Conservation (phyloP, 2,113 vertebrate species). For the Benitochromis conjunctus region DNA sequence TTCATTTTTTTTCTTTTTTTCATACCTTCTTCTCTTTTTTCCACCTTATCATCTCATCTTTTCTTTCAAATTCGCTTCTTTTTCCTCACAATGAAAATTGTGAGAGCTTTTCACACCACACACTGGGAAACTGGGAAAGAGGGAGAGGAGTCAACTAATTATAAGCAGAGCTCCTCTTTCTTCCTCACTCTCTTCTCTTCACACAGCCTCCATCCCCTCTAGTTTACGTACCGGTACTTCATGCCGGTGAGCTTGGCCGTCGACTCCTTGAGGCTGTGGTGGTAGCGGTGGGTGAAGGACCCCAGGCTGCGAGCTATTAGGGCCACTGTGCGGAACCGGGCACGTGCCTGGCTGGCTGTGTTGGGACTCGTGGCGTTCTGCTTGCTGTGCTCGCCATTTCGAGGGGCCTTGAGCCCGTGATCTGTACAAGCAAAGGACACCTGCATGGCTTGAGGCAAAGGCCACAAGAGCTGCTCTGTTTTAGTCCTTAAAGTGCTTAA, state of each 20-base stretch:
- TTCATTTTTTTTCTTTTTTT: neutral
- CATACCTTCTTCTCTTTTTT: neutral
- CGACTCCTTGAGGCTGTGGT: slow-evolving; percentile 97
- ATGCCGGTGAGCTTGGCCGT: slow-evolving; percentile 98
- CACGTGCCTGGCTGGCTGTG: slow-evolving; percentile 85
- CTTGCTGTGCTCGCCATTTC: slow-evolving; percentile 93
- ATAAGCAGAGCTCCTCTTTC: neutral
- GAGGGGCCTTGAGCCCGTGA: slow-evolving; percentile 88
- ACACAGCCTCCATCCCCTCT: neutral
- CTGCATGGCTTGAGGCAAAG: slow-evolving; percentile 83
- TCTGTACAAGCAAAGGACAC: slow-evolving; percentile 98
- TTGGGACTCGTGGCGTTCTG: slow-evolving; percentile 87
- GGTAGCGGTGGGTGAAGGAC: slow-evolving; percentile 93
- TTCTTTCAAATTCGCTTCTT: neutral
- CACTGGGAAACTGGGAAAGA: neutral
- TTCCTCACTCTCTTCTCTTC: neutral
- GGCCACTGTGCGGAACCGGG: slow-evolving; percentile 94
- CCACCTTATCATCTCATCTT: neutral
- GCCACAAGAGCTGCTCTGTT: neutral
- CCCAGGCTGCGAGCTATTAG: slow-evolving; percentile 95
- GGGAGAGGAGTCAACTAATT: neutral
- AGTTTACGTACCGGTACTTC: slow-evolving; percentile 91
- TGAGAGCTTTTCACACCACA: neutral
- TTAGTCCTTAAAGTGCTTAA: neutral
- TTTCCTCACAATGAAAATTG: neutral